Conservation (phyloP, 2,888 invertebrate genomes). For the Drosophila falleni region DNA sequence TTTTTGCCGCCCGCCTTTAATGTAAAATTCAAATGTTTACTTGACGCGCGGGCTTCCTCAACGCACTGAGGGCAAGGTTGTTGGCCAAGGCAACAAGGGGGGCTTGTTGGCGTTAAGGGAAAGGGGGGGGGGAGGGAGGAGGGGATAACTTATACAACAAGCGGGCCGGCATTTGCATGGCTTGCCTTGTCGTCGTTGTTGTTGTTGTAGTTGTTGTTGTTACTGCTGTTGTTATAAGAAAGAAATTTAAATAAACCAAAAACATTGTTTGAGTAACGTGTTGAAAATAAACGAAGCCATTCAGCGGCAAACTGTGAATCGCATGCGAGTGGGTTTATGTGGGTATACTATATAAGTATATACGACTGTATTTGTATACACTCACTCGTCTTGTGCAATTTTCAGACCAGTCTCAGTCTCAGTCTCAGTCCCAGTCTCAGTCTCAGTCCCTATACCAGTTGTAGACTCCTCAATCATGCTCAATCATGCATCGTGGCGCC, state of each 20-base stretch:
- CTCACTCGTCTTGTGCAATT: constrained; percentile 44
- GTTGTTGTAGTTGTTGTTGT: constrained; percentile 21
- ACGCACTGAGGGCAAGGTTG: constrained; percentile 54
- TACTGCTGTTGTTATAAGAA: constrained; percentile 63
- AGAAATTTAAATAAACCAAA: constrained; percentile 80
- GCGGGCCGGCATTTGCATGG: constrained; percentile 73
- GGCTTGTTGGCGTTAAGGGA: too few relatives aligned
- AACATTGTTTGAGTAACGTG: constrained; percentile 80
- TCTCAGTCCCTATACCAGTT: constrained; percentile 7
- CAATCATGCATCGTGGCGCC: constrained; percentile 78
- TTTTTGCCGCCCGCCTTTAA: constrained; percentile 70
- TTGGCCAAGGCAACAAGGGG: constrained; percentile 27
- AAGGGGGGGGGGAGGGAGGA: not conserved
- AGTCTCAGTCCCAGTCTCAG: not conserved
- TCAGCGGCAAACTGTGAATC: constrained; percentile 71
- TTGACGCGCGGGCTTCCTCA: constrained; percentile 68
- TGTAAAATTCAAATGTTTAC: constrained; percentile 81
- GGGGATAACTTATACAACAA: constrained; percentile 65
- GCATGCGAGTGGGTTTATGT: constrained; percentile 53
- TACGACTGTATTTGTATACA: constrained; percentile 6
- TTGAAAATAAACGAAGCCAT: constrained; percentile 80
- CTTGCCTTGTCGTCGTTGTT: constrained; percentile 58
- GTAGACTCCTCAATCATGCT: constrained; percentile 73
- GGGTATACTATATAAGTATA: constrained; percentile 27
- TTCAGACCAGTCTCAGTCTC: constrained; percentile 16